These are phyloP conservation scores for Lutjanus campechanus DNA, from an alignment of 2,797 vertebrate genomes.

Conservation along the genomic window DNA sequence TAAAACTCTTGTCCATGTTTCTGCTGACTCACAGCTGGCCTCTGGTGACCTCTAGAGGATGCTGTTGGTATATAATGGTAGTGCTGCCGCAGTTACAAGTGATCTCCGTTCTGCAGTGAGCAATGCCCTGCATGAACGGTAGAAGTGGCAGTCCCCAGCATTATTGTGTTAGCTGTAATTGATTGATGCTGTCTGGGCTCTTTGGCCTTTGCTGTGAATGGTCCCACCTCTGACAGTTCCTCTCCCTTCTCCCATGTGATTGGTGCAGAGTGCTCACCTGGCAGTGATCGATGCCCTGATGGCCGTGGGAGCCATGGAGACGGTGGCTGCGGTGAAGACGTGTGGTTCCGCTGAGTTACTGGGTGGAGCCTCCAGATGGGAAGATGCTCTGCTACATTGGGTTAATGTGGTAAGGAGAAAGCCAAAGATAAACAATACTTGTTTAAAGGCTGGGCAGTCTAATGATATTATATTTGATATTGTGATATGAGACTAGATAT, in stretches of 20 bases:
- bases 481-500: no score
- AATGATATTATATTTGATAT: no score
- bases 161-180: conserved; percentile 62
- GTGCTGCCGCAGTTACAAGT: conserved; percentile 3
- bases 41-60: conserved; percentile 78
- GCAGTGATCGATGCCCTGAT: conserved; percentile 92
- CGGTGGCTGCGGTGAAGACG: conserved; percentile 81
- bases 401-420: conserved; percentile 88
- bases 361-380: conserved; percentile 83
- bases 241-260: conserved; percentile 56
- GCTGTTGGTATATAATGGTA: conserved; percentile 19
- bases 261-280: conserved; percentile 90
- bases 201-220: neutral
- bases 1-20: conserved; percentile 41
- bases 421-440: neutral
- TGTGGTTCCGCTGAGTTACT: conserved; percentile 78
- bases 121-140: conserved; percentile 7
- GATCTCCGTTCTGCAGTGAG: conserved; percentile 35
- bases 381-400: conserved; percentile 90
- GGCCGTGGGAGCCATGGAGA: conserved; percentile 89
- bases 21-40: conserved; percentile 63
- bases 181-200: conserved; percentile 42
- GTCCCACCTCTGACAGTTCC: conserved; percentile 42
- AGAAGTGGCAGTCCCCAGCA: conserved; percentile 40
- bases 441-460: neutral